Base-by-base conservation (phyloP, 1,140 invertebrate species). In the Spodoptera frugiperda region DNA sequence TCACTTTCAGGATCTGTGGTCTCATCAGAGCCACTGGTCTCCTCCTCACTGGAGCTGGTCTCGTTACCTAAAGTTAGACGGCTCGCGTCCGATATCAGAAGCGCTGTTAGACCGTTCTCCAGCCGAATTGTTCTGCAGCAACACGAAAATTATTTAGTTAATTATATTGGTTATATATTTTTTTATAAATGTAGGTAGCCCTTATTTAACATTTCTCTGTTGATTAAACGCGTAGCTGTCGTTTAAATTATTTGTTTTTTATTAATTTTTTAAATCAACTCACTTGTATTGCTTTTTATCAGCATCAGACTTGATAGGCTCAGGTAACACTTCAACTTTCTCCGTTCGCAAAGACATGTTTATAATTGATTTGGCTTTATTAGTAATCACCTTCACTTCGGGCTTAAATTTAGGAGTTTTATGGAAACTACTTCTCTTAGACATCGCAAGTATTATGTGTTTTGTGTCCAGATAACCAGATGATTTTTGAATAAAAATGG, bases 51-150 rank as follows among this genome's bases (percentile, higher is more conserved):
- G 12, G 87, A 90, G 65, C 80, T 82, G 19, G 48, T 82, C 0
- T 88, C 88, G 53, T 89, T 86, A 21, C 59, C 77, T 30, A 78
- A 53, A 55, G 82, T 67, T 48, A 82, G 79, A 21, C 81, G 80
- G 71, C 84, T 89, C 6, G 92, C 88, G 73, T 97, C 97, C 14
- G 96, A 95, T 81, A 97, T 96, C 11, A 97, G 87, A 17, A 97
- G 88, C 2, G 96, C 96, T 65, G 94, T 96, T 71, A 97, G 88
- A 5, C 96, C 96, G 95, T 97, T 97, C 71, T 93, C 84, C 51
- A 97, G 86, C 17, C 93, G 88, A 61, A 97, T 95, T 17, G 96
- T 95, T 88, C 96, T 97, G 80, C 78, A 59, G 51, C 76, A 78
- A 15, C 21, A 15, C 54, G 25, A 25, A 59, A 54, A 15, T 55